Evolutionary conservation across 1,140 invertebrate species (phyloP).

Genomic region (Pseudoatta argentina): DNA sequence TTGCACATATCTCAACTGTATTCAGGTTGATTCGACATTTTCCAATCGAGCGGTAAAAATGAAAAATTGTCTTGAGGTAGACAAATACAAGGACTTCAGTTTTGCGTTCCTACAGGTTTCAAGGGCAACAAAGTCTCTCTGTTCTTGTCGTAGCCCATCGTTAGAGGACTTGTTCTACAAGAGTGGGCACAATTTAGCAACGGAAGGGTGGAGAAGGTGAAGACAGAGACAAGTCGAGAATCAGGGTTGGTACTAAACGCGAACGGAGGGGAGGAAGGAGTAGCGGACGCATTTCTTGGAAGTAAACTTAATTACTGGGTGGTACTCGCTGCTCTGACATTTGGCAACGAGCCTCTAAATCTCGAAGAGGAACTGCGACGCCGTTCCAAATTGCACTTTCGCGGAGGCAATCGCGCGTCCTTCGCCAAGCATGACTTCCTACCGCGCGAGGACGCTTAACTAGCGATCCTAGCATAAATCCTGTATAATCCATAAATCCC

Average conservation of each 20-base stretch:
- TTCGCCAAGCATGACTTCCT: constrained; percentile 35
- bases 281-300: constrained; percentile 70
- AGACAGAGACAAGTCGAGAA: constrained; percentile 33
- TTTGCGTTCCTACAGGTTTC: constrained; percentile 14
- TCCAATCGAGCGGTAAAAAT: not conserved
- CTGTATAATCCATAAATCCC: constrained; percentile 21
- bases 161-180: constrained; percentile 70
- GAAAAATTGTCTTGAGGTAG: no score
- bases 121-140: constrained; percentile 28
- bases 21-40: not conserved
- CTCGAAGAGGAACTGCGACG: constrained; percentile 74
- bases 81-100: not conserved
- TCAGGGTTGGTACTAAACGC: constrained; percentile 33
- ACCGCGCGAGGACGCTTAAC: constrained; percentile 33
- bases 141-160: constrained; percentile 42
- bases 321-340: constrained; percentile 75
- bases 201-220: constrained; percentile 55
- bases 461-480: constrained; percentile 11
- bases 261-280: not conserved
- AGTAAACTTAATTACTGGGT: constrained; percentile 81
- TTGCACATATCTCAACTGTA: not conserved
- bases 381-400: constrained; percentile 76
- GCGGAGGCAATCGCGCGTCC: constrained; percentile 74
- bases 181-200: constrained; percentile 44
- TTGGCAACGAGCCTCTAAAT: constrained; percentile 80